Conservation (phyloP, 1,140 invertebrate species). For the Probaryconus sp. region DNA sequence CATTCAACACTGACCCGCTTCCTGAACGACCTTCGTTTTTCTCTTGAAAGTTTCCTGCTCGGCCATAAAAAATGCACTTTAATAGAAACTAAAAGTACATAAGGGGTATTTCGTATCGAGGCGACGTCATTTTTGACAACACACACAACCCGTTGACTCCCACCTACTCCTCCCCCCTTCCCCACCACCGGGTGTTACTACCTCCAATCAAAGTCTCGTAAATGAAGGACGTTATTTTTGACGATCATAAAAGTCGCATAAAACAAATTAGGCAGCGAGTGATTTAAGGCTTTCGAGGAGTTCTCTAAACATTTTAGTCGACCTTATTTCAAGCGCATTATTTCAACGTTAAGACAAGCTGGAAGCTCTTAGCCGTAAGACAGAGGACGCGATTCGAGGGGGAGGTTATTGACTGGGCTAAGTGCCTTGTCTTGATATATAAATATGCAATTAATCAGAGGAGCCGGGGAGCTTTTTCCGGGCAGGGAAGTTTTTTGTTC, state of each 20-base stretch:
- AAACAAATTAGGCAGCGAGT: slow-evolving; percentile 21
- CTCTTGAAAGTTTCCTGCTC: slow-evolving; percentile 23
- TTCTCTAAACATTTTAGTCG: slow-evolving; percentile 74
- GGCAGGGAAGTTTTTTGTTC: slow-evolving; percentile 32
- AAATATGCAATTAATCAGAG: slow-evolving; percentile 75
- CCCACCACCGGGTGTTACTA: too few relatives aligned
- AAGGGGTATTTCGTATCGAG: slow-evolving; percentile 25
- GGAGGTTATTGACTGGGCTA: slow-evolving; percentile 62
- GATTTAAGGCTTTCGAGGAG: slow-evolving; percentile 41
- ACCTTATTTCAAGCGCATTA: slow-evolving; percentile 73
- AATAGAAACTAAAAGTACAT: slow-evolving; percentile 40
- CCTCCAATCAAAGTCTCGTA: too few relatives aligned
- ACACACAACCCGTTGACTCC: slow-evolving; percentile 1
- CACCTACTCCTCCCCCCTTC: too few relatives aligned
- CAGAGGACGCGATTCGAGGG: slow-evolving; percentile 14
- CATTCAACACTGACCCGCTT: slow-evolving; percentile 50
- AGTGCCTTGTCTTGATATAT: slow-evolving; percentile 72
- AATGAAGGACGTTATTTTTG: too few relatives aligned
- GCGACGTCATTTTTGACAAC: slow-evolving; percentile 28
- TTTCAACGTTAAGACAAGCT: slow-evolving; percentile 70
- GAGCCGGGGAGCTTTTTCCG: not conserved
- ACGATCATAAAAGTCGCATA: slow-evolving; percentile 20
- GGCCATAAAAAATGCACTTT: slow-evolving; percentile 28
- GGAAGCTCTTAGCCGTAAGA: slow-evolving; percentile 38
- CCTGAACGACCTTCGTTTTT: slow-evolving; percentile 44